phyloP scores from a whole-genome alignment of 2,113 vertebrate species.

The Sialia sialis region DNA sequence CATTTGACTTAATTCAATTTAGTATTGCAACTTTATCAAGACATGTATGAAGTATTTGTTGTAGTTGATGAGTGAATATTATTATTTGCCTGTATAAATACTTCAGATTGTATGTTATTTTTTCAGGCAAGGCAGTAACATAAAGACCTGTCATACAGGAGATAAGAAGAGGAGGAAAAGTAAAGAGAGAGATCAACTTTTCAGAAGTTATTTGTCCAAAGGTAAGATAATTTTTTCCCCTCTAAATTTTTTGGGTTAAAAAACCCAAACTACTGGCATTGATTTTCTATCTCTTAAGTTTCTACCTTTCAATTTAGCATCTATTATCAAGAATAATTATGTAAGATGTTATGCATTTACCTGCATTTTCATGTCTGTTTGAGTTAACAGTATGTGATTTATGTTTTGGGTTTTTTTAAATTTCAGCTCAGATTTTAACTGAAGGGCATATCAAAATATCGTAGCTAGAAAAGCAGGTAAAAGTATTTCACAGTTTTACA shows the following conservation, averaged over 20 bases:
- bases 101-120: not conserved
- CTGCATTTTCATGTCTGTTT: conserved; percentile 3
- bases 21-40: not conserved
- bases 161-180: conserved; percentile 37
- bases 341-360: not conserved
- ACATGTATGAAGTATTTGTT: not conserved
- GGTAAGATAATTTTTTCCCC: not conserved
- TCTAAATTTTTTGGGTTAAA: not conserved
- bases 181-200: not conserved
- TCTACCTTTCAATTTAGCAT: not conserved
- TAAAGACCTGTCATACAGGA: conserved; percentile 9
- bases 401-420: not conserved
- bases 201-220: conserved; percentile 30
- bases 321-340: not conserved
- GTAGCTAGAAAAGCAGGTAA: not conserved
- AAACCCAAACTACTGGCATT: not conserved
- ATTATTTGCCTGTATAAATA: conserved; percentile 5
- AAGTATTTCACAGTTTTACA: not conserved
- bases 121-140: conserved; percentile 45
- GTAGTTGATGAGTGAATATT: not conserved
- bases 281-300: not conserved
- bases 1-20: not conserved
- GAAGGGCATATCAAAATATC: not conserved
- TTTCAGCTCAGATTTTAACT: conserved; percentile 6
- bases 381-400: not conserved